Percentiles rank a stretch among this genome's conserved stretches.
These are phyloP conservation scores for Charaxes varanes DNA, from an alignment of 1,140 invertebrate species.

Conservation along the genomic window DNA sequence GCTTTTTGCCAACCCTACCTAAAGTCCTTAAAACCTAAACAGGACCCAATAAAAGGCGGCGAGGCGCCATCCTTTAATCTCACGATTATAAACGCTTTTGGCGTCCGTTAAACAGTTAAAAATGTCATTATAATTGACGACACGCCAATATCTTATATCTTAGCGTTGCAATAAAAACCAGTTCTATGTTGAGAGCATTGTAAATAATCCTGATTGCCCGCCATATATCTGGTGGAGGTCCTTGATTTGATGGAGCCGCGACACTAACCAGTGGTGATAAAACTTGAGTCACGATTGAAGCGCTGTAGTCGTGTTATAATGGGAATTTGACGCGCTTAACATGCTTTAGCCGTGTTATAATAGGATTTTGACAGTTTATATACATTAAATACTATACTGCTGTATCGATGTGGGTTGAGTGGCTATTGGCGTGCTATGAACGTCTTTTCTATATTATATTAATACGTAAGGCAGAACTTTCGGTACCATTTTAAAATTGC, in stretches of 20 bases:
- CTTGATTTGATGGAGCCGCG: conserved; percentile 20
- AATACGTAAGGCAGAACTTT: no score
- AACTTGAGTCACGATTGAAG: not conserved
- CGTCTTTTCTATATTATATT: no score
- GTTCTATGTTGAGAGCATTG: conserved; percentile 25
- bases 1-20: conserved; percentile 5
- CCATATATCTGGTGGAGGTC: conserved; percentile 31
- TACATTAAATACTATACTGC: no score
- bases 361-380: no score
- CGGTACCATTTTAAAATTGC: no score
- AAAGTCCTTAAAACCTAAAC: conserved; percentile 5
- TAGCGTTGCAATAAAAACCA: conserved; percentile 36
- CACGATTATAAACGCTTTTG: conserved; percentile 44
- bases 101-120: conserved; percentile 33
- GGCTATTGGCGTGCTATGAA: no score
- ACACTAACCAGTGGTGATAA: conserved; percentile 1
- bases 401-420: no score
- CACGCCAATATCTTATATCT: conserved; percentile 36
- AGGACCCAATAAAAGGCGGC: conserved; percentile 21
- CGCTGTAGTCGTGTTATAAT: not conserved
- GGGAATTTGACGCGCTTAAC: not conserved
- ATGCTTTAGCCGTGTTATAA: no score
- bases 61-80: conserved; percentile 29
- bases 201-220: conserved; percentile 43
- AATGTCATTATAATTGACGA: conserved; percentile 44